Conservation (phyloP, 2,888 invertebrate genomes). For the Baronia brevicornis region DNA sequence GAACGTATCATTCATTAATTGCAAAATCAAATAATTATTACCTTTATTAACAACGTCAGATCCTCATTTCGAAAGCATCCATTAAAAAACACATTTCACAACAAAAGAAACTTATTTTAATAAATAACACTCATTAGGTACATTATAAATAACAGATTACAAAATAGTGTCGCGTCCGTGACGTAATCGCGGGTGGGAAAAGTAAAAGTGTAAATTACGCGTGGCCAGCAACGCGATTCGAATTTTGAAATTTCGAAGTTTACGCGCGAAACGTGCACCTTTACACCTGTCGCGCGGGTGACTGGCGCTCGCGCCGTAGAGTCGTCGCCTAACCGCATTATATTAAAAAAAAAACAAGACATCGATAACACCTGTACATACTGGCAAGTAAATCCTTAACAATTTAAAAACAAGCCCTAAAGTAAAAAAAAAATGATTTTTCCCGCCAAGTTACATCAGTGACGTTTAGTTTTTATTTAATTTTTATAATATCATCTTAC, state of each 20-base stretch:
- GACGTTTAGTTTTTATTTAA: no score
- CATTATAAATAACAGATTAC: slow-evolving; percentile 9
- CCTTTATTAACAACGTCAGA: slow-evolving; percentile 9
- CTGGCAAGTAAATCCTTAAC: no score
- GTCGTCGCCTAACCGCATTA: no score
- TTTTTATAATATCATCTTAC: no score
- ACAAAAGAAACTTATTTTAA: no score
- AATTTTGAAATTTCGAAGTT: slow-evolving; percentile 22
- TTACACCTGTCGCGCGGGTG: slow-evolving; percentile 48
- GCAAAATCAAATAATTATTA: no score
- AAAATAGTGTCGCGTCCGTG: slow-evolving; percentile 19
- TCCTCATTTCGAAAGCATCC: slow-evolving; percentile 10
- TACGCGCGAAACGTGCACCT: slow-evolving; percentile 35
- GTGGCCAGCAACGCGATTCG: slow-evolving; percentile 22
- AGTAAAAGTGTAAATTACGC: slow-evolving; percentile 31
- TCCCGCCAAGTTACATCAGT: no score
- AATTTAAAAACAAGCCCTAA: no score
- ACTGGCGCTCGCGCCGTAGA: slow-evolving; percentile 43
- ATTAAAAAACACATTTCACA: neutral
- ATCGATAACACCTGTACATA: no score
- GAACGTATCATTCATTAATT: no score
- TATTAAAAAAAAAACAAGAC: no score
- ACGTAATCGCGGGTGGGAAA: slow-evolving; percentile 24
- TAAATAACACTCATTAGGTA: slow-evolving; percentile 3
- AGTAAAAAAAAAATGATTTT: no score